A percentile compares a stretch with the other conserved stretches of the same genome.
Conservation (phyloP, 2,888 invertebrate genomes). For the Tenthredo distinguenda region DNA sequence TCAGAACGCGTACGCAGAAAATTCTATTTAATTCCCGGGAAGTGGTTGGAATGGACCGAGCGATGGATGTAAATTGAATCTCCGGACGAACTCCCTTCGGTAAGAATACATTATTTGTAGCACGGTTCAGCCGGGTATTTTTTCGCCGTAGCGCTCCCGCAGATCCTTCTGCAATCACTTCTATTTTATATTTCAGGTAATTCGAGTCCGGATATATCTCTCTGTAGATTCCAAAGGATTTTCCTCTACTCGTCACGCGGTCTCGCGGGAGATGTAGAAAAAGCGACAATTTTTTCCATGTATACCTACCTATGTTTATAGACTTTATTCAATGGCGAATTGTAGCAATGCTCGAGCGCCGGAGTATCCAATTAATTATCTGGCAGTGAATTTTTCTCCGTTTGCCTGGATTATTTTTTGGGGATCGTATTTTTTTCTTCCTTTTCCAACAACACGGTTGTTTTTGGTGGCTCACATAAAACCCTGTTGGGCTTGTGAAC, state of each 20-base stretch:
- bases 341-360: neutral
- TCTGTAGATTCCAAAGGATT: neutral
- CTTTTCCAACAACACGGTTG: neutral
- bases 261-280: neutral
- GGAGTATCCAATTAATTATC: conserved; percentile 39
- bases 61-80: conserved; percentile 50
- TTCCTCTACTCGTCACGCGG: neutral
- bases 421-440: conserved; percentile 1
- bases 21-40: conserved; percentile 35
- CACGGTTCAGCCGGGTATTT: neutral
- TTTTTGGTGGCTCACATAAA: neutral
- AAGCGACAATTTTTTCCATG: neutral
- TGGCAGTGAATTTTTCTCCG: neutral
- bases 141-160: conserved; percentile 15
- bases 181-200: conserved; percentile 43
- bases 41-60: conserved; percentile 46
- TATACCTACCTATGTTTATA: neutral
- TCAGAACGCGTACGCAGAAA: conserved; percentile 29
- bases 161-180: conserved; percentile 26
- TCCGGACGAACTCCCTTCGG: conserved; percentile 45
- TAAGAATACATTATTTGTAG: conserved; percentile 48
- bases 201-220: conserved; percentile 30
- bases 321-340: neutral
- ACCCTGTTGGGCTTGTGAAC: neutral
- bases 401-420: conserved; percentile 24